Percentiles rank a stretch among this genome's conserved stretches.
phyloP scores from a whole-genome alignment of 2,113 vertebrate genomes.

The Pholis gunnellus region DNA sequence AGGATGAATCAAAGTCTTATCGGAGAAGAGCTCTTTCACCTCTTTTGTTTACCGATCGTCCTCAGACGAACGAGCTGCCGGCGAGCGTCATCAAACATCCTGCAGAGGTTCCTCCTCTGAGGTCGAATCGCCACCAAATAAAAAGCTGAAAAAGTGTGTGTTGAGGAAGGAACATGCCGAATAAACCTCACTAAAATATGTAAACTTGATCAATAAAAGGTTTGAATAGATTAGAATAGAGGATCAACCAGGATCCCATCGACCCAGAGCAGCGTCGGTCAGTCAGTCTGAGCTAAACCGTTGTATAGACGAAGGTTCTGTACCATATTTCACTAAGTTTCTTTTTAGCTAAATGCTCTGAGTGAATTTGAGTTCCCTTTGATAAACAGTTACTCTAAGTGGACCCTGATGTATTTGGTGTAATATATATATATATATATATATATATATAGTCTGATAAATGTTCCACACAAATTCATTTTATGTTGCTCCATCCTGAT shows the following conservation, averaged over 20 bases:
- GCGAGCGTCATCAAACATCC: constrained; percentile 1
- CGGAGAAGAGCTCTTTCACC: constrained; percentile 11
- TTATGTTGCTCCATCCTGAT: not conserved
- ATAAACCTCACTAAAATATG: not conserved
- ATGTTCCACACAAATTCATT: not conserved
- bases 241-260: no score
- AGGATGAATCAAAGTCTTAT: constrained; percentile 48
- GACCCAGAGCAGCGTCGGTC: no score
- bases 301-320: no score
- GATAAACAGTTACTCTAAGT: no score
- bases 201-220: no score
- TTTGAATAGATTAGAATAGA: no score
- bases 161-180: not conserved
- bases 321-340: no score
- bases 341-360: no score
- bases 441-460: not conserved
- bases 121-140: not conserved
- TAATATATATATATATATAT: no score
- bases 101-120: not conserved
- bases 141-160: not conserved
- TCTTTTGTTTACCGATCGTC: constrained; percentile 36
- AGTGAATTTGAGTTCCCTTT: no score
- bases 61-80: constrained; percentile 25
- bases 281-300: no score
- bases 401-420: no score